A percentile compares a stretch with the other conserved stretches of the same genome.
These are phyloP conservation scores for Spea multiplicata DNA, from an alignment of 2,113 vertebrate species.

Conservation along the genomic window DNA sequence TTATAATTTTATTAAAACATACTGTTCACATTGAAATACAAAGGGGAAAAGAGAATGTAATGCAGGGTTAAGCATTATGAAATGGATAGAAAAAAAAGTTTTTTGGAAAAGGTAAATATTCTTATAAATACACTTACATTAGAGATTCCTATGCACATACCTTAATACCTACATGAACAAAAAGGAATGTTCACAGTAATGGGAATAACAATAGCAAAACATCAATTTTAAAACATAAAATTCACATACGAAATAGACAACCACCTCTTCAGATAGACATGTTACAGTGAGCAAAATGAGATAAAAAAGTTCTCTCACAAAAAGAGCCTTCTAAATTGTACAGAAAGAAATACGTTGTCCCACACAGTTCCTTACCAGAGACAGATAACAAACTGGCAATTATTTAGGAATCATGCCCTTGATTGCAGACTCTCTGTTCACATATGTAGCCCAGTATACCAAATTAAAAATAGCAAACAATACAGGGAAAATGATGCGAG, in stretches of 20 bases:
- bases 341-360: background rate
- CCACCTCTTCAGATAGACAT: background rate
- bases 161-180: too few relatives aligned
- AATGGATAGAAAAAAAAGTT: too few relatives aligned
- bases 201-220: too few relatives aligned
- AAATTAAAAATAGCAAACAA: conserved; percentile 98
- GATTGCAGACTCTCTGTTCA: conserved; percentile 92
- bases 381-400: conserved; percentile 53
- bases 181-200: too few relatives aligned
- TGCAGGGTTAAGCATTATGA: too few relatives aligned
- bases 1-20: too few relatives aligned
- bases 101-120: too few relatives aligned
- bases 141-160: too few relatives aligned
- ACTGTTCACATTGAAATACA: too few relatives aligned
- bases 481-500: conserved; percentile 95
- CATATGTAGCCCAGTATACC: conserved; percentile 96
- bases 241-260: background rate
- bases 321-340: background rate
- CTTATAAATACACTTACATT: too few relatives aligned
- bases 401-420: conserved; percentile 90
- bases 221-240: too few relatives aligned
- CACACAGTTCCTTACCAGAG: background rate
- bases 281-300: conserved; percentile 32
- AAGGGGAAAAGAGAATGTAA: too few relatives aligned
- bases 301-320: conserved; percentile 4